Conservation (phyloP, 2,888 invertebrate genomes). For the Metacarcinus magister region DNA sequence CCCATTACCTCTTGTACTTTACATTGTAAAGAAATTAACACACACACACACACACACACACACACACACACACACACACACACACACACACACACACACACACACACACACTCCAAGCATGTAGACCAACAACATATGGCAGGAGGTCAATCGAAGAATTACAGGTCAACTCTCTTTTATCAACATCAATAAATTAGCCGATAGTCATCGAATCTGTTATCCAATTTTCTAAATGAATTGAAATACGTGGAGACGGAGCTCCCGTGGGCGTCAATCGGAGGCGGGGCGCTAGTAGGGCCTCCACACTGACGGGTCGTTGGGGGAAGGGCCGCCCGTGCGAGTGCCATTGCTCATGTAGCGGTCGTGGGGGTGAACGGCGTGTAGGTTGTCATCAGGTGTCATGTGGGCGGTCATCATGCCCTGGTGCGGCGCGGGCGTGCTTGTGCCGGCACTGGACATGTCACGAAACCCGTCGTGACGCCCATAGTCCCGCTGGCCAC, state of each 20-base stretch:
- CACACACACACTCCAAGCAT: constrained; percentile 34
- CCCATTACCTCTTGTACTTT: constrained; percentile 32
- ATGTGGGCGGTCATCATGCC: constrained; percentile 77
- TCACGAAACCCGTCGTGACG: constrained; percentile 78
- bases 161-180: constrained; percentile 28
- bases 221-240: background rate
- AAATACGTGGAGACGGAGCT: background rate
- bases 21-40: constrained; percentile 6
- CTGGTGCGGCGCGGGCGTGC: constrained; percentile 74
- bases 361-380: constrained; percentile 74
- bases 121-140: constrained; percentile 38
- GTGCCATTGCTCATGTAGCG: constrained; percentile 78
- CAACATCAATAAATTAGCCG: constrained; percentile 51
- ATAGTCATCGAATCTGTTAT: background rate
- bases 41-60: background rate
- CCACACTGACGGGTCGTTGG: constrained; percentile 80
- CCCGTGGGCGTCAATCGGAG: background rate
- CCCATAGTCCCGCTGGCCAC: constrained; percentile 75
- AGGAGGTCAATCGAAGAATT: constrained; percentile 42
- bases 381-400: constrained; percentile 72
- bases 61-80: constrained; percentile 37
- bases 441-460: constrained; percentile 71
- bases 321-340: constrained; percentile 76
- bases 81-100: constrained; percentile 53
- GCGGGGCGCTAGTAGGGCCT: constrained; percentile 67